Conservation (phyloP, 2,888 invertebrate genomes). For the Synanthedon andrenaeformis region DNA sequence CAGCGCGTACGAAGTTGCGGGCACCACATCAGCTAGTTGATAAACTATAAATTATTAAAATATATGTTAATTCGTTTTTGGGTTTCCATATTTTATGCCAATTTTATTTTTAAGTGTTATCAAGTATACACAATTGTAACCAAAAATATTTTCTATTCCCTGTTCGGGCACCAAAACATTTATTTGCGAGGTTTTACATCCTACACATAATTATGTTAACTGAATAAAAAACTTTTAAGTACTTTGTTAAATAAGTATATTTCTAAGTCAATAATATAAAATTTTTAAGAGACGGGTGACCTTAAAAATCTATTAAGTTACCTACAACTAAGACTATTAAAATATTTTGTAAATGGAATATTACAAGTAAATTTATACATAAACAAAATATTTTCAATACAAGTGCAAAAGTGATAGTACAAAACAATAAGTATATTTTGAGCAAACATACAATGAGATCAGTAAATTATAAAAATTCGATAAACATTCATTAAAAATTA, state of each 20-base stretch:
- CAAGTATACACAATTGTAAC: too few relatives aligned
- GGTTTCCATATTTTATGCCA: too few relatives aligned
- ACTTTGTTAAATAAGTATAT: constrained; percentile 68
- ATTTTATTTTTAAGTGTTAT: too few relatives aligned
- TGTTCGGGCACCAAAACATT: too few relatives aligned
- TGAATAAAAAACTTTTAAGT: too few relatives aligned
- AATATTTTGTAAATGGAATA: constrained; percentile 68
- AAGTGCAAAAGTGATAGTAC: neutral
- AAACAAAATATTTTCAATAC: neutral
- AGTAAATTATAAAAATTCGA: neutral
- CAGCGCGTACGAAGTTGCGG: too few relatives aligned
- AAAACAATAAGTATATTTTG: constrained; percentile 1
- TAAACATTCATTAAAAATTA: neutral
- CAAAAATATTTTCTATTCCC: too few relatives aligned
- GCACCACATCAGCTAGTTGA: too few relatives aligned
- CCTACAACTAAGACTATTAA: constrained; percentile 49
- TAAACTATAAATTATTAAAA: too few relatives aligned
- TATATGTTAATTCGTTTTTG: too few relatives aligned
- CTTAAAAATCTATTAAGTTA: constrained; percentile 54
- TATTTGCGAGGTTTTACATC: too few relatives aligned
- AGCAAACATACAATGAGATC: constrained; percentile 9
- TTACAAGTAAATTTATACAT: constrained; percentile 25
- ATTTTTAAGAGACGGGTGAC: constrained; percentile 68
- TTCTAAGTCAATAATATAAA: constrained; percentile 70
- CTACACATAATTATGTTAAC: too few relatives aligned